These are phyloP conservation scores for Euspilapteryx auroguttella DNA, from an alignment of 2,888 invertebrate genomes.

Conservation along the genomic window DNA sequence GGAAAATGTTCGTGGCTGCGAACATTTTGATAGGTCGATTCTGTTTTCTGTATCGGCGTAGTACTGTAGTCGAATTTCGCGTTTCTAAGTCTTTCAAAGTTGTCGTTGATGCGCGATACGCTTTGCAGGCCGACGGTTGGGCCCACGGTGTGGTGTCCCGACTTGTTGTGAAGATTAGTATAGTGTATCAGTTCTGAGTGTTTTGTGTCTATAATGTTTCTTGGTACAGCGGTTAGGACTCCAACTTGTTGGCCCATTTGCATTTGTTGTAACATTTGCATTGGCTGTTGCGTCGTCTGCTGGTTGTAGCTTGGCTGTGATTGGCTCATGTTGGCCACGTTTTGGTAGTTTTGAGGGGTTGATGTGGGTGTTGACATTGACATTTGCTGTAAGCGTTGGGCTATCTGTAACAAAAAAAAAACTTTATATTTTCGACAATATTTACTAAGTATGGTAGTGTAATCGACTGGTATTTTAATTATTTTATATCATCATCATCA, in stretches of 20 bases:
- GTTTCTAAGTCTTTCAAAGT: slow-evolving; percentile 23
- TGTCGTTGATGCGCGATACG: slow-evolving; percentile 28
- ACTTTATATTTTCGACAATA: no score
- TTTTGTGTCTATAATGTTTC: slow-evolving; percentile 33
- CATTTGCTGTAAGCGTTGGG: slow-evolving; percentile 44
- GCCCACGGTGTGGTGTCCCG: slow-evolving; percentile 12
- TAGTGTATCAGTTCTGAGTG: slow-evolving; percentile 42
- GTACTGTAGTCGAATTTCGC: slow-evolving; percentile 29
- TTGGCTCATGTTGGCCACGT: slow-evolving; percentile 38
- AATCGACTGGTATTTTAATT: no score
- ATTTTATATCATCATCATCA: no score
- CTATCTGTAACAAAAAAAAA: no score
- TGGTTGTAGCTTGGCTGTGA: slow-evolving; percentile 28
- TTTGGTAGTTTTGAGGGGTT: slow-evolving; percentile 29
- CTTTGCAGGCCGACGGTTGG: slow-evolving; percentile 24
- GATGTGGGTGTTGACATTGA: slow-evolving; percentile 36
- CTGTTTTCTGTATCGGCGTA: slow-evolving; percentile 22
- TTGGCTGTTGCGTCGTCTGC: not conserved
- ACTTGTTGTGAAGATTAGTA: slow-evolving; percentile 23
- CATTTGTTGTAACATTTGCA: not conserved
- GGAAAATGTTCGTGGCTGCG: slow-evolving; percentile 29
- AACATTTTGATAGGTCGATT: slow-evolving; percentile 37
- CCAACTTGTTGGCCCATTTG: slow-evolving; percentile 16
- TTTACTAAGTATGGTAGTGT: no score
- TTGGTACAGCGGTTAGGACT: slow-evolving; percentile 17